Base-by-base conservation (phyloP, 1,140 invertebrate species). In the Patella vulgata region DNA sequence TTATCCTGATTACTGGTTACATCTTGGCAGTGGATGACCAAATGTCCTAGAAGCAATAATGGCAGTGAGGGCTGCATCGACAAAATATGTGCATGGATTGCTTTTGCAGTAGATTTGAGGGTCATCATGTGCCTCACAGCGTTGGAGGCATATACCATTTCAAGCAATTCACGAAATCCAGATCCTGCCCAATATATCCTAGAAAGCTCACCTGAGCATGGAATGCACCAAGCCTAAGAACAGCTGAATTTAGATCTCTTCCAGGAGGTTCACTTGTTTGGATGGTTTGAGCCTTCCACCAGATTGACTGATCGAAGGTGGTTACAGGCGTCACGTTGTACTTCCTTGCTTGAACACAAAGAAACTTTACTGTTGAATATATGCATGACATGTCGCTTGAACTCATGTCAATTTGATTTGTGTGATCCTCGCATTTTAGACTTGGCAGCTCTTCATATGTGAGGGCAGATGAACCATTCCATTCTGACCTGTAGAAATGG, bases 111-210 rank as follows among this genome's bases (percentile, higher is more conserved):
- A n/a, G 56, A 28, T 54, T 59, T 54, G 4, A 39, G 55, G 51
- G 42, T 60, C 43, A 86, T 47, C 65, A 80, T 80, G 68, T 83
- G 79, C 2, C 74, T 67, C 42, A 75, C 70, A 42, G 68, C 74
- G 47, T 69, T 64, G 54, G 58, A 28, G 19, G 59, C 69, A 72
- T 59, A 73, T 6, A 73, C 43, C 23, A 46, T 33, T 55, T 70
- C 61, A 12, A 70, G 39, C 9, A 70, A 1, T 52, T 74, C 66
- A 30, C 31, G 28, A 1, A 74, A 42, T 1, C 72, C 67, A 25
- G 63, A 54, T 27, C 44, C 33, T 66, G 27, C 11, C 69, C 69
- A 52, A 69, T 72, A 27, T 52, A 46, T 14, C 61, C 65, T 23
- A 74, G 57, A 52, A 43, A 72, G 43, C 69, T 69, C 66, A 69